A percentile compares a stretch with the other conserved stretches of the same genome.
Evolutionary conservation across 2,888 invertebrate genomes (phyloP).

Genomic region (Lucinisca nassula): DNA sequence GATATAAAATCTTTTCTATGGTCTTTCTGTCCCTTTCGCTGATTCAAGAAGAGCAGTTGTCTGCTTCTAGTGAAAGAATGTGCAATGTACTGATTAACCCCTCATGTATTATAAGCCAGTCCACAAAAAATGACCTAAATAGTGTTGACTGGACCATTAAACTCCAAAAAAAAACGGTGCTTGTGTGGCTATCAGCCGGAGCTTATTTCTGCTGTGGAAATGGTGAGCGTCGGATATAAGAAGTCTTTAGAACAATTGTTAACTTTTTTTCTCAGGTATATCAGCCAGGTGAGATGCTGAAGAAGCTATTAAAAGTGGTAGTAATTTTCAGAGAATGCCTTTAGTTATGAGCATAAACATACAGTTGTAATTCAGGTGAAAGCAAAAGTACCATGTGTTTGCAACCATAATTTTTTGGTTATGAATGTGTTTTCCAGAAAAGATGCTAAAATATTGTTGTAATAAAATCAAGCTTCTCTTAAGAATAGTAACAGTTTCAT

Average conservation of each 20-base stretch:
- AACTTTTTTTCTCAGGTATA: background rate
- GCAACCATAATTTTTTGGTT: constrained; percentile 13
- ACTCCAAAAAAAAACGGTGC: too few species aligned
- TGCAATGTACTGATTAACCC: too few species aligned
- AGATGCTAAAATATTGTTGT: constrained; percentile 4
- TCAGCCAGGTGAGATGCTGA: background rate
- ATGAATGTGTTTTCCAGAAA: constrained; percentile 12
- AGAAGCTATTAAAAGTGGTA: background rate
- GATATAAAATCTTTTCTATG: too few species aligned
- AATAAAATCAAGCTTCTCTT: background rate
- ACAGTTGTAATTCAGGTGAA: constrained; percentile 4
- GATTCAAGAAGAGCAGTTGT: too few species aligned
- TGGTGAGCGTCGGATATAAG: too few species aligned
- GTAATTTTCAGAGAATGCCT: background rate
- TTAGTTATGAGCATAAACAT: background rate
- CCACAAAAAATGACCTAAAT: too few species aligned
- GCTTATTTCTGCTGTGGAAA: too few species aligned
- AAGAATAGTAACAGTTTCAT: background rate
- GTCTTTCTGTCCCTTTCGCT: too few species aligned
- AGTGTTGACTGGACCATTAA: too few species aligned
- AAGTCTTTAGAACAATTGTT: background rate
- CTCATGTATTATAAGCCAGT: too few species aligned
- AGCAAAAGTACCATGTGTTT: constrained; percentile 8
- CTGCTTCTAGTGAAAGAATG: too few species aligned
- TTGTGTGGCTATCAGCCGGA: too few species aligned